Conservation (phyloP, 1,140 invertebrate genomes). For the Drosophila suzukii region DNA sequence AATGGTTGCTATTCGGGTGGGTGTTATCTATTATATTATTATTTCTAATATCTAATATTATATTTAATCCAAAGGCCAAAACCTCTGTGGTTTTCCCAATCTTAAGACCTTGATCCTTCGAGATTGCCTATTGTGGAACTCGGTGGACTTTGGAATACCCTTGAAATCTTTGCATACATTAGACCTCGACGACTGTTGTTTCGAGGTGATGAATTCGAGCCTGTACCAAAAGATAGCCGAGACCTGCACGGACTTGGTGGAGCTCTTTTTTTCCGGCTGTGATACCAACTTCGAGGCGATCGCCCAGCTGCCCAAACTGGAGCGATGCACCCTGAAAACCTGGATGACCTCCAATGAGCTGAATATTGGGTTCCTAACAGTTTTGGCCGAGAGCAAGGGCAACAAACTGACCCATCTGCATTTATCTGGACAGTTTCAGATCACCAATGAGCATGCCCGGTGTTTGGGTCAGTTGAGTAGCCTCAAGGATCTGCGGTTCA, state of each 20-base stretch:
- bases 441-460: conserved; percentile 59
- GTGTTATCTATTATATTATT: background rate
- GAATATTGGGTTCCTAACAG: conserved; percentile 54
- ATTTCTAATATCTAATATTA: no score
- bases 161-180: conserved; percentile 30
- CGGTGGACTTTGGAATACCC: conserved; percentile 62
- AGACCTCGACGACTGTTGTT: conserved; percentile 67
- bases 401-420: conserved; percentile 55
- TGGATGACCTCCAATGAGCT: conserved; percentile 69
- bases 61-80: conserved; percentile 36
- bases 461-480: conserved; percentile 53
- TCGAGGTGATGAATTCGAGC: conserved; percentile 72
- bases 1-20: conserved; percentile 70
- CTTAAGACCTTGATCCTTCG: conserved; percentile 52
- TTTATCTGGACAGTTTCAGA: conserved; percentile 53
- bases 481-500: conserved; percentile 48
- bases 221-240: conserved; percentile 69
- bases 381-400: conserved; percentile 45
- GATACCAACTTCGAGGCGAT: conserved; percentile 68
- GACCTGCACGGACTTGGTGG: conserved; percentile 52
- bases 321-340: conserved; percentile 61
- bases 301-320: conserved; percentile 58
- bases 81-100: conserved; percentile 62
- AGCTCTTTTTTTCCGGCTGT: conserved; percentile 61
- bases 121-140: conserved; percentile 70